These are phyloP conservation scores for Copidosoma floridanum DNA, from an alignment of 1,140 invertebrate genomes.

Conservation along the genomic window DNA sequence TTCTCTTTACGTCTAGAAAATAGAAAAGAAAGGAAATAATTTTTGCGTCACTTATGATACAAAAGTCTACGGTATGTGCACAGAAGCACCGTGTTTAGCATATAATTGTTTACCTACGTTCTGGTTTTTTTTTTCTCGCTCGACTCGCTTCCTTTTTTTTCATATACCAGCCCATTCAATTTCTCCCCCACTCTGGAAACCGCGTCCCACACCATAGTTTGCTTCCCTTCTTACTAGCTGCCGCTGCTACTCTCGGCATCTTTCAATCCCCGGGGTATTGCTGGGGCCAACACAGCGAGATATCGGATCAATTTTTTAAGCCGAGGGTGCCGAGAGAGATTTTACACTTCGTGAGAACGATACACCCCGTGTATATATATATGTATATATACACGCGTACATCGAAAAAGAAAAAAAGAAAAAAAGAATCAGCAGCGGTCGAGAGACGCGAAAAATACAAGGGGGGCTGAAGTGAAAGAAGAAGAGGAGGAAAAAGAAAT, in stretches of 20 bases:
- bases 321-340: slow-evolving; percentile 55
- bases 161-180: neutral
- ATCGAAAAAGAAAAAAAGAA: no score
- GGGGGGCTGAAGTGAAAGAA: slow-evolving; percentile 34
- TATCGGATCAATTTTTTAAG: slow-evolving; percentile 51
- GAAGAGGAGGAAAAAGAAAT: slow-evolving; percentile 43
- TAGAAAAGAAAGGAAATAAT: no score
- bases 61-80: slow-evolving; percentile 5
- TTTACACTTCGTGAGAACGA: slow-evolving; percentile 54
- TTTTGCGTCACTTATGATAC: slow-evolving; percentile 34
- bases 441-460: no score
- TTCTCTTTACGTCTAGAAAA: no score
- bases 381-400: no score
- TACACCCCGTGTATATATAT: no score
- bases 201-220: neutral
- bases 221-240: neutral
- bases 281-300: slow-evolving; percentile 53
- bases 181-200: slow-evolving; percentile 10
- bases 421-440: slow-evolving; percentile 39
- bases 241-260: slow-evolving; percentile 40
- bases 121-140: neutral
- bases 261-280: slow-evolving; percentile 52
- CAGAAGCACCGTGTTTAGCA: no score
- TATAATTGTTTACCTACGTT: no score
- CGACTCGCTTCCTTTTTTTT: neutral